Evolutionary conservation across 2,888 invertebrate genomes (phyloP), one percentile per base, ranked within the genome.

Genomic region (Apoderus coryli): DNA sequence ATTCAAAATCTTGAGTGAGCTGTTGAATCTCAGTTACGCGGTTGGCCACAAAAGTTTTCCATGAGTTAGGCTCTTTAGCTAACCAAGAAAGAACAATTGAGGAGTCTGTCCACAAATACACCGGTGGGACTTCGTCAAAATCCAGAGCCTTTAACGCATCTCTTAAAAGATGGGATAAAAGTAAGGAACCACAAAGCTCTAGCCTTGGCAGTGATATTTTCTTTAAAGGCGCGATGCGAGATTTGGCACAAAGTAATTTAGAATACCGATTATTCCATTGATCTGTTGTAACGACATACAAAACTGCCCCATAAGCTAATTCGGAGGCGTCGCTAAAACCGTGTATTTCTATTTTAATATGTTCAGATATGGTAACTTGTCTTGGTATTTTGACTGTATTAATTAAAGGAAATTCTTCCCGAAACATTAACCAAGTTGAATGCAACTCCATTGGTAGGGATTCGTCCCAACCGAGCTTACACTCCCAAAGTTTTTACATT

Each of bases 381-480:
- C 35, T 10, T 7, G 38, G 33, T 10, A 38, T 35, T 10, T 29
- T 14, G 14, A 40, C 28, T 2, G 19, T 14, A 24, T 34, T 25
- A 4, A 34, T 11, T n/a, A 4, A 4, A 23, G 9, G 13, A 9
- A 37, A 25, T 10, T 35, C 3, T n/a, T 31, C 22, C 11, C 4
- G 14, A 24, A 38, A 34, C 2, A 11, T 3, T 4, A 9, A 29
- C 35, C 35, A 38, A 7, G 14, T 3, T 4, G 22, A 22, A n/a
- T 25, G 22, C 4, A 36, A 22, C 2, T 31, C 22, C 6, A 3
- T n/a, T 6, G 38, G 38, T 7, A 41, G 14, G 3, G 25, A 10
- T 16, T 41, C 37, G 25, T 42, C 41, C 41, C 40, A 41, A 4
- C 14, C 25, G 10, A 38, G 4, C 11, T 39, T 37, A 6, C 5